phyloP scores from a whole-genome alignment of 1,140 invertebrate species.

The Caenorhabditis inopinata region DNA sequence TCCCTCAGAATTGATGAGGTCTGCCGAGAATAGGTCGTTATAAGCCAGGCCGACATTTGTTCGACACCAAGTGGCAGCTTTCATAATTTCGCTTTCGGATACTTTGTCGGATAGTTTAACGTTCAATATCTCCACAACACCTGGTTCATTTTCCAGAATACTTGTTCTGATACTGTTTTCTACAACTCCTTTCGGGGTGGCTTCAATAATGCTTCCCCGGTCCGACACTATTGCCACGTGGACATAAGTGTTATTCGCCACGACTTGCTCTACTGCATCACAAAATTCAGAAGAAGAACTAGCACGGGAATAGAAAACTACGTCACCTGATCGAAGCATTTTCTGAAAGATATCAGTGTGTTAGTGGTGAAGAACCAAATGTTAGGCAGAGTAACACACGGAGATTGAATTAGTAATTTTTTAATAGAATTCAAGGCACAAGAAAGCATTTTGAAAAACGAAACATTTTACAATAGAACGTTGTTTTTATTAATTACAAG shows the following conservation, averaged over 20 bases:
- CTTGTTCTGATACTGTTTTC: background rate
- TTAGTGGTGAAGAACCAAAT: background rate
- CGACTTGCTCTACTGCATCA: slow-evolving; percentile 1
- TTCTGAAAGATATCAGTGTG: background rate
- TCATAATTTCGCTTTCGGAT: background rate
- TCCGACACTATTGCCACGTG: background rate
- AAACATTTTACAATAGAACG: too few species aligned
- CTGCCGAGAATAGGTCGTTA: slow-evolving; percentile 47
- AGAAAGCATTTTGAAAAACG: too few species aligned
- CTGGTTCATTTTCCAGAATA: background rate
- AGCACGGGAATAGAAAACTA: background rate
- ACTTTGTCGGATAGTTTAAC: background rate
- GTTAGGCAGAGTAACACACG: too few species aligned
- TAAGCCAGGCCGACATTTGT: slow-evolving; percentile 36
- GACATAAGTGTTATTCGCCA: background rate
- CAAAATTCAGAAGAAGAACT: background rate
- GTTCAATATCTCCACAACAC: background rate
- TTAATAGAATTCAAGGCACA: too few species aligned
- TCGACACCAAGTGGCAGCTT: background rate
- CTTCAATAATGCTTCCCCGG: background rate
- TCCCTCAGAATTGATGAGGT: slow-evolving; percentile 35
- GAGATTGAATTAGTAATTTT: too few species aligned
- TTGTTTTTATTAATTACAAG: too few species aligned
- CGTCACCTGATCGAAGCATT: background rate
- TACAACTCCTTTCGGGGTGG: background rate